phyloP scores from a whole-genome alignment of 2,113 vertebrate genomes.

The Oryzias celebensis region DNA sequence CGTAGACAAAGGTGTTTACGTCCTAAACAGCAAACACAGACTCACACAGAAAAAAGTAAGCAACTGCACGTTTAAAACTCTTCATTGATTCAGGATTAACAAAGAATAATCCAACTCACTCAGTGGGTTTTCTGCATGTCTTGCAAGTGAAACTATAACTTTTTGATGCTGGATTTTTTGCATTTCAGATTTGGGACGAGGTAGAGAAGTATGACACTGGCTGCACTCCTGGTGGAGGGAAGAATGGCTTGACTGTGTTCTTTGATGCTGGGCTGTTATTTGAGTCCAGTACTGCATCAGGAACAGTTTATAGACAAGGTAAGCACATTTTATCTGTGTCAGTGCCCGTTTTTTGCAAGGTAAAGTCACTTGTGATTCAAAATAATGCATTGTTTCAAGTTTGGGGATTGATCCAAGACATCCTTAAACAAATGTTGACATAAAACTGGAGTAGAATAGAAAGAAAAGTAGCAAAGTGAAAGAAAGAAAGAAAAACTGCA shows the following conservation, averaged over 20 bases:
- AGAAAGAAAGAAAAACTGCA: too few relatives aligned
- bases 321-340: background rate
- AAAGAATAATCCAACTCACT: background rate
- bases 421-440: too few relatives aligned
- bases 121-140: background rate
- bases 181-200: slow-evolving; percentile 76
- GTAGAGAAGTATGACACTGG: slow-evolving; percentile 79
- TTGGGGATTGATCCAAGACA: too few relatives aligned
- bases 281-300: slow-evolving; percentile 50
- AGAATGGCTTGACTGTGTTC: slow-evolving; percentile 72
- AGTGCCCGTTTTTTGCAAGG: too few relatives aligned
- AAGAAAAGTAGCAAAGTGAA: too few relatives aligned
- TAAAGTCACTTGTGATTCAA: too few relatives aligned
- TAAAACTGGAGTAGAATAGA: too few relatives aligned
- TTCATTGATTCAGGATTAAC: background rate
- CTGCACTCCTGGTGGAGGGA: slow-evolving; percentile 80
- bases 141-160: background rate
- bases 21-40: slow-evolving; percentile 77
- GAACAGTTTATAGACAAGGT: slow-evolving; percentile 74
- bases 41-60: slow-evolving; percentile 80
- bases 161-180: background rate
- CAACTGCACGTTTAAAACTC: background rate
- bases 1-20: slow-evolving; percentile 79
- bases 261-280: slow-evolving; percentile 78
- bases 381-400: too few relatives aligned